Conservation (phyloP, 2,888 invertebrate genomes). For the Aspidiotus destructor region DNA sequence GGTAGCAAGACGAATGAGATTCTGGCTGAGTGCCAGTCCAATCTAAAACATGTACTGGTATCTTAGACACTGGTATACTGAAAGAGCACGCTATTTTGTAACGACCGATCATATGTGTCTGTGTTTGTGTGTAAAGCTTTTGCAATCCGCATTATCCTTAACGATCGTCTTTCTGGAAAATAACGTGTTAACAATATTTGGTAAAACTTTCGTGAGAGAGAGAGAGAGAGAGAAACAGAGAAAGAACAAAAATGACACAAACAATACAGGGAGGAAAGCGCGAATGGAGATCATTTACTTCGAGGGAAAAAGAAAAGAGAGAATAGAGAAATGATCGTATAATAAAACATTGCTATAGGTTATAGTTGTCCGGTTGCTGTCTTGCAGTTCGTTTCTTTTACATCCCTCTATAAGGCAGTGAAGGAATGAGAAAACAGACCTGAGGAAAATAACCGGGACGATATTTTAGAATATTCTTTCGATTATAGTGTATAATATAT, state of each 20-base stretch:
- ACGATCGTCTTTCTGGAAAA: slow-evolving; percentile 9
- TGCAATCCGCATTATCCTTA: not conserved
- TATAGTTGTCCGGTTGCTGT: not conserved
- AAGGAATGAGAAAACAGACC: not conserved
- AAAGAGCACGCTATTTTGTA: too few relatives aligned
- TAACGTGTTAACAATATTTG: slow-evolving; percentile 2
- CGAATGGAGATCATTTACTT: not conserved
- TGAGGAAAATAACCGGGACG: not conserved
- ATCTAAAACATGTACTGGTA: not conserved
- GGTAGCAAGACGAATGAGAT: slow-evolving; percentile 1
- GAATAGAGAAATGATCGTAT: not conserved
- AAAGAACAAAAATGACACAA: too few relatives aligned
- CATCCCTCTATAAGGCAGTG: not conserved
- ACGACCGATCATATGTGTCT: too few relatives aligned
- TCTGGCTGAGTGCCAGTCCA: slow-evolving; percentile 1
- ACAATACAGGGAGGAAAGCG: too few relatives aligned
- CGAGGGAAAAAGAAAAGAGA: too few relatives aligned
- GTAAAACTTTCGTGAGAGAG: not conserved
- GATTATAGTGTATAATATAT: not conserved
- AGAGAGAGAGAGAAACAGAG: too few relatives aligned
- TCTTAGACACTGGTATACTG: not conserved
- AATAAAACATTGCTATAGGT: not conserved
- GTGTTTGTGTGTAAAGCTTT: not conserved
- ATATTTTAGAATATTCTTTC: not conserved
- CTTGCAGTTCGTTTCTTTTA: not conserved